These are phyloP conservation scores for Agrochola lota DNA, from an alignment of 2,888 invertebrate species.

Conservation along the genomic window DNA sequence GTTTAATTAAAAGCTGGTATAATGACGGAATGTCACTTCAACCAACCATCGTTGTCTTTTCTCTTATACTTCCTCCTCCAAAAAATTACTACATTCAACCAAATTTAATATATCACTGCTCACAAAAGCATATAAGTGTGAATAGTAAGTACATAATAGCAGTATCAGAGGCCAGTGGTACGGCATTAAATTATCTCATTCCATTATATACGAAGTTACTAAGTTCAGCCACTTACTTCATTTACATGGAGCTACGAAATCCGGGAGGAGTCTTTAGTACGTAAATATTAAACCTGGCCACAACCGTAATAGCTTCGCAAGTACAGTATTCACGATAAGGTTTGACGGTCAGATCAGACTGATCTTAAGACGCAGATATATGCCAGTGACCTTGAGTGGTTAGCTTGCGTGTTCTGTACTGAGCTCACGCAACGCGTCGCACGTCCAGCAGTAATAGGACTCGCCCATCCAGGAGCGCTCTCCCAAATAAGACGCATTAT, in stretches of 20 bases:
- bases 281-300: neutral
- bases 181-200: slow-evolving; percentile 72
- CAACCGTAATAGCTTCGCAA: neutral
- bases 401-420: no score
- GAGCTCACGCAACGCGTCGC: no score
- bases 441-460: no score
- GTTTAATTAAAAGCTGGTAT: neutral
- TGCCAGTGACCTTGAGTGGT: no score
- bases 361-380: no score
- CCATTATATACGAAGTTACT: slow-evolving; percentile 67
- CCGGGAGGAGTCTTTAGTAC: slow-evolving; percentile 10
- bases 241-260: slow-evolving; percentile 55
- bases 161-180: slow-evolving; percentile 66
- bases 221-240: slow-evolving; percentile 66
- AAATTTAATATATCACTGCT: slow-evolving; percentile 17
- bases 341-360: neutral
- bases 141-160: slow-evolving; percentile 62
- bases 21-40: no score
- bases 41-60: neutral
- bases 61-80: neutral
- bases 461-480: no score
- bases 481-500: no score
- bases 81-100: slow-evolving; percentile 17
- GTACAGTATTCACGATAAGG: neutral
- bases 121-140: slow-evolving; percentile 54